Evolutionary conservation across 2,113 vertebrate species (phyloP), one percentile per base, ranked within the genome.

Genomic region (Sinosuthora webbiana): DNA sequence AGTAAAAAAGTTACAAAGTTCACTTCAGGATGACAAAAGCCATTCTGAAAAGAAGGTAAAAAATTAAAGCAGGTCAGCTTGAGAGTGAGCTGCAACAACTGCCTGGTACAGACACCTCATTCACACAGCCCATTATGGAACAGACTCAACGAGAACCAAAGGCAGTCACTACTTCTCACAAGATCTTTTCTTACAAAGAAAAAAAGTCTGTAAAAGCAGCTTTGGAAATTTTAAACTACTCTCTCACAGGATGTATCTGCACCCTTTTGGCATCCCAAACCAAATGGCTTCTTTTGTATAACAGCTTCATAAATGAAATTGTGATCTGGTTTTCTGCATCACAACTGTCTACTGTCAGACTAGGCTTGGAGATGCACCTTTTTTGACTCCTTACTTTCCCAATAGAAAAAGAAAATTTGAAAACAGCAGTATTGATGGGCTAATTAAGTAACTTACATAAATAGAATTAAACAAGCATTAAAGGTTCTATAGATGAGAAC

Each of bases 121-220:
- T 41, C 3, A 52, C 2, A 0, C 4, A 37, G 35, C 17, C 42
- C 2, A 0, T 13, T 20, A 33, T 3, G 31, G 39, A 59, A 71
- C 3, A n/a, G 33, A 8, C 35, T 28, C 28, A 50, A 21, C 0
- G 0, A 33, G 30, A 52, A 71, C 49, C 39, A 64, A 42, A 74
- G 65, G 68, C 41, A 82, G 60, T 15, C 35, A 31, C 53, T 15
- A 14, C 45, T 81, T 65, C 60, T 77, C 62, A 84, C 0, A 2
- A 68, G 42, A 42, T 4, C 45, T 24, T 80, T 71, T 64, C 28
- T 64, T 62, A 35, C 4, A 17, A 11, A 69, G 28, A 18, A 45
- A 68, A 45, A 7, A 33, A 74, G 21, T 5, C 44, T 75, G 60
- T 64, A 52, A 45, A 89, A 82, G 9, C 27, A 71, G 44, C 22